phyloP scores from a whole-genome alignment of 2,888 invertebrate species.

The Mantis religiosa region DNA sequence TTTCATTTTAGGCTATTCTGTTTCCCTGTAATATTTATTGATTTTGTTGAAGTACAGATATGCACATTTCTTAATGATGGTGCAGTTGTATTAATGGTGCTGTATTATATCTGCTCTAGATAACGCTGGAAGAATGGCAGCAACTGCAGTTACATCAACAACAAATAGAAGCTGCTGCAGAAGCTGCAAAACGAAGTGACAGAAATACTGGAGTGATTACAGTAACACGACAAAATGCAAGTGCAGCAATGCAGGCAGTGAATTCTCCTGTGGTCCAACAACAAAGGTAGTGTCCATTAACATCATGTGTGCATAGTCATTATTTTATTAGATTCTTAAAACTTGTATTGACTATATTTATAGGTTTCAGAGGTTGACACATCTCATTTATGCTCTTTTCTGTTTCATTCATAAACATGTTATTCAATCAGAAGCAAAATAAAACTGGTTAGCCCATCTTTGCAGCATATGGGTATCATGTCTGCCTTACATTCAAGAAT shows the following conservation, averaged over 20 bases:
- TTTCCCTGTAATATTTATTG: neutral
- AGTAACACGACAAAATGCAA: neutral
- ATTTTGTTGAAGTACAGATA: neutral
- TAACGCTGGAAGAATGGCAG: conserved; percentile 1
- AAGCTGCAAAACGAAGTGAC: neutral
- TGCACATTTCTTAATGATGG: no score
- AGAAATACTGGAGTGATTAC: conserved; percentile 6
- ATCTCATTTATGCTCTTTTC: no score
- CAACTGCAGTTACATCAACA: neutral
- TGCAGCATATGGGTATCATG: no score
- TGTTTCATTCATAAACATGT: no score
- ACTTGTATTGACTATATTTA: neutral
- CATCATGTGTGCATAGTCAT: neutral
- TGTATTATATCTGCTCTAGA: neutral
- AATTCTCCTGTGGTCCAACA: neutral
- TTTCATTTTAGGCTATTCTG: no score
- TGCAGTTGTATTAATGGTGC: neutral
- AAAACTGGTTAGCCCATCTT: no score
- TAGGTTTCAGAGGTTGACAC: neutral
- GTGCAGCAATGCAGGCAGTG: neutral
- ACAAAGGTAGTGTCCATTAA: neutral
- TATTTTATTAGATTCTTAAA: neutral
- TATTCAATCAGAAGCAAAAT: no score
- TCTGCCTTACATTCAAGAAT: no score
- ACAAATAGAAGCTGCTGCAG: neutral